phyloP scores from a whole-genome alignment of 2,797 vertebrate species.

The Lateolabrax maculatus region DNA sequence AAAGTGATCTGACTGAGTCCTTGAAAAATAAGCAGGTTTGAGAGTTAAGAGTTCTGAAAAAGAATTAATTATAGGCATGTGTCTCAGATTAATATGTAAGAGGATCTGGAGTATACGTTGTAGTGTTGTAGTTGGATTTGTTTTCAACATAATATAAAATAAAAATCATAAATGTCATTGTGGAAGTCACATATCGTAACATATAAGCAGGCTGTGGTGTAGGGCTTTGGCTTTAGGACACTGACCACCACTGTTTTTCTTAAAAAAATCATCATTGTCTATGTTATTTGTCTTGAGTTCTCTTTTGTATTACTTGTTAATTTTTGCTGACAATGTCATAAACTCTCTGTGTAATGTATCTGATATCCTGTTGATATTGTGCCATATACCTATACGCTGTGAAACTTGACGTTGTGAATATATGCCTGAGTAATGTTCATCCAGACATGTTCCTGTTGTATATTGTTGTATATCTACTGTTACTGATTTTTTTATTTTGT shows the following conservation, averaged over 20 bases:
- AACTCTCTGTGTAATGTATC: neutral
- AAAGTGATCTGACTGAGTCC: neutral
- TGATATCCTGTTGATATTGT: neutral
- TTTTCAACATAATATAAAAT: conserved; percentile 3
- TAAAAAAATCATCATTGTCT: neutral
- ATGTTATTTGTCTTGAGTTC: neutral
- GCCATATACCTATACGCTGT: neutral
- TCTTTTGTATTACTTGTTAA: neutral
- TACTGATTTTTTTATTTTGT: conserved; percentile 17
- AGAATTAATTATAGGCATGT: conserved; percentile 4
- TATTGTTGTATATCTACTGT: neutral
- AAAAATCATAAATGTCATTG: conserved; percentile 1
- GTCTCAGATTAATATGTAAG: neutral
- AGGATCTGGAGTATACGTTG: neutral
- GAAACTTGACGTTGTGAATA: neutral
- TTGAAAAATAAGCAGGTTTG: conserved; percentile 18
- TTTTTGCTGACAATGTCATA: conserved; percentile 2
- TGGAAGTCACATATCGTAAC: neutral
- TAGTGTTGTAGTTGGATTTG: neutral
- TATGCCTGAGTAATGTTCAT: neutral
- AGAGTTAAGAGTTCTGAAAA: neutral
- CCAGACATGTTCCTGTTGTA: neutral
- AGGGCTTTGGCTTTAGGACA: neutral
- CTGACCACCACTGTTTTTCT: neutral
- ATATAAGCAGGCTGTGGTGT: too few relatives aligned